Conservation (phyloP, 2,113 vertebrate genomes). For the Boulengeromyrus knoepffleri region DNA sequence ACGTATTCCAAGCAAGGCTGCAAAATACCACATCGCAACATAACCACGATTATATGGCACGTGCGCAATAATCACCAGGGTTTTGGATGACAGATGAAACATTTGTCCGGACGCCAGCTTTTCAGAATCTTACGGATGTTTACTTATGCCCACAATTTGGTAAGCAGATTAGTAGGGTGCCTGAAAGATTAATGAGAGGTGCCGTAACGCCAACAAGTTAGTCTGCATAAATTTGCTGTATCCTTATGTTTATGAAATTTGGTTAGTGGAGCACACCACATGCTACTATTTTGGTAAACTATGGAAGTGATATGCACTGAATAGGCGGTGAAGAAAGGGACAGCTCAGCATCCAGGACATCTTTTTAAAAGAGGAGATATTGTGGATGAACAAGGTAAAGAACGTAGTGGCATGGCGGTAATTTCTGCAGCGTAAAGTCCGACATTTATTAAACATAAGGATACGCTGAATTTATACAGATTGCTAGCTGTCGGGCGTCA, state of each 20-base stretch:
- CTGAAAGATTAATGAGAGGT: background rate
- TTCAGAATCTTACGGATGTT: background rate
- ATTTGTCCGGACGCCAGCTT: background rate
- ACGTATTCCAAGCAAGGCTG: background rate
- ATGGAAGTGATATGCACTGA: too few species aligned
- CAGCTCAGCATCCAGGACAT: too few species aligned
- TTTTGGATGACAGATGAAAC: background rate
- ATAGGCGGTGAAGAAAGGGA: too few species aligned
- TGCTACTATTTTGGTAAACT: too few species aligned
- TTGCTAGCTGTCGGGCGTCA: too few species aligned
- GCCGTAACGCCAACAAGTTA: background rate
- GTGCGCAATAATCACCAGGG: background rate
- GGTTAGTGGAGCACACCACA: too few species aligned
- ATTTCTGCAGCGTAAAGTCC: too few species aligned
- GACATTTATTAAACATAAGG: too few species aligned
- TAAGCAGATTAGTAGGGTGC: background rate
- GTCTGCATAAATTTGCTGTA: background rate
- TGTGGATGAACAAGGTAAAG: too few species aligned
- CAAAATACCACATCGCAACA: background rate
- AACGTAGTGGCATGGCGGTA: too few species aligned
- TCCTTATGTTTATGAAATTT: background rate
- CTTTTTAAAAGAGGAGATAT: too few species aligned
- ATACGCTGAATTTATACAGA: too few species aligned
- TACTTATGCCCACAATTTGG: background rate
- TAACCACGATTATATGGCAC: background rate